Percentiles rank a stretch among this genome's conserved stretches.
Conservation (phyloP, 2,888 invertebrate genomes). For the Dynastes hyllus region DNA sequence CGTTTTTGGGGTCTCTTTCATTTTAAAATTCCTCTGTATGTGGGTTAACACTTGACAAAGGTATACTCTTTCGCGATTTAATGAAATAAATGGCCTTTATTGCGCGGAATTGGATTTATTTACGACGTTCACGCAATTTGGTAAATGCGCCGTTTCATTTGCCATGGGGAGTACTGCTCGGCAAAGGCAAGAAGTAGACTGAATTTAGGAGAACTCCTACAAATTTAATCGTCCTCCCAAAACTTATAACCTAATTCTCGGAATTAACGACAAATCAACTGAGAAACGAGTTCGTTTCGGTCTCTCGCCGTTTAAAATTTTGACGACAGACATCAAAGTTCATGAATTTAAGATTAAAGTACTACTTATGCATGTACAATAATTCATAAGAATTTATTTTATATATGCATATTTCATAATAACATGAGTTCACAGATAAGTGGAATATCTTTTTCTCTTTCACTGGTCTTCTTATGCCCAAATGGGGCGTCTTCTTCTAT, state of each 20-base stretch:
- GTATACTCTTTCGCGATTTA: conserved; percentile 36
- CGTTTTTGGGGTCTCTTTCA: background rate
- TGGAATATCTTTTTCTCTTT: no score
- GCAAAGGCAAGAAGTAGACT: conserved; percentile 4
- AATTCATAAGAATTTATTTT: background rate
- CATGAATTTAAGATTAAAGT: background rate
- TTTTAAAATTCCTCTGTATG: conserved; percentile 18
- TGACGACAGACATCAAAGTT: background rate
- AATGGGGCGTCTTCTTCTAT: no score
- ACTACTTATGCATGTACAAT: no score
- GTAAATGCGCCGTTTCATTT: conserved; percentile 24
- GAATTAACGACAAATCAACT: conserved; percentile 26
- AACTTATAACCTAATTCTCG: conserved; percentile 12
- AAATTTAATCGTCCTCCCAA: conserved; percentile 16
- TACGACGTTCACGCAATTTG: conserved; percentile 38
- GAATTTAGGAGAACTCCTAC: conserved; percentile 19
- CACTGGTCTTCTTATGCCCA: no score
- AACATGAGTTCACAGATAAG: no score
- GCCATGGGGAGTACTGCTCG: conserved; percentile 12
- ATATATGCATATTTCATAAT: background rate
- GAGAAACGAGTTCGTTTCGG: conserved; percentile 13
- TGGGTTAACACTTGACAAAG: conserved; percentile 34
- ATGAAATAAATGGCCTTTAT: conserved; percentile 36
- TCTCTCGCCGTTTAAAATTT: background rate
- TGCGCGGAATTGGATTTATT: conserved; percentile 33